Evolutionary conservation across 2,888 invertebrate species (phyloP), one percentile per base, ranked within the genome.

Genomic region (Sympetrum striolatum): DNA sequence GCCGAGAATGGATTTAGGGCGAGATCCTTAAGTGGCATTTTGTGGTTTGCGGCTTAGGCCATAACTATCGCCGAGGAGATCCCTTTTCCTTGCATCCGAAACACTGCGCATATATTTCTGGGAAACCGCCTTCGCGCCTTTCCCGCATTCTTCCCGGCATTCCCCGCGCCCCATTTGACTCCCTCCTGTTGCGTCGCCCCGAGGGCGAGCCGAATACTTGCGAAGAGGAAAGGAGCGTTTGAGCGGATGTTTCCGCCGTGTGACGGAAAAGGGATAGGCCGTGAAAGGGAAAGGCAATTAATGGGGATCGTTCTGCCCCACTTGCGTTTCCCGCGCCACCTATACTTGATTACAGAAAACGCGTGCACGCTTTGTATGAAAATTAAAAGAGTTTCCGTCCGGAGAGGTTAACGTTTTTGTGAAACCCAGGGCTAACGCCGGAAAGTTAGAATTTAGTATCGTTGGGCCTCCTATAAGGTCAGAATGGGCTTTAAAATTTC

Each of bases 1-100:
- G 39, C 0, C 22, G 18, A 39, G 8, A 2, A 18, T 22, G 81
- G 25, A 15, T 53, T 53, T 18, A 53, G 18, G 25, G 48, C 0
- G 44, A 12, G 44, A n/a, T 81, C 48, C 81, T 48, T 81, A 81
- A 81, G 81, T 81, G 81, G 81, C 81, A 81, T 39, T 81, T 81
- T 81, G 81, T 81, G 81, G 81, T 81, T 44, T 81, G 81, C 48
- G 81, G 48, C 25, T 44, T 25, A 44, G 22, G 81, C n/a, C 48
- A 44, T 48, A 81, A 48, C 81, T 81, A 81, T 81, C 31, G 73
- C 31, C 10, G 25, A 60, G 64, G 4, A n/a, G 81, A 44, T 39
- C 22, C 81, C 80, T 37, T 37, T 37, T 22, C 80, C 80, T 39
- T 15, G 35, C 39, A 22, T 80, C 39, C 37, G 80, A 15, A 80